Percentiles rank a stretch among this genome's conserved stretches.
Conservation (phyloP, 2,888 invertebrate species). For the Synanthedon tipuliformis region DNA sequence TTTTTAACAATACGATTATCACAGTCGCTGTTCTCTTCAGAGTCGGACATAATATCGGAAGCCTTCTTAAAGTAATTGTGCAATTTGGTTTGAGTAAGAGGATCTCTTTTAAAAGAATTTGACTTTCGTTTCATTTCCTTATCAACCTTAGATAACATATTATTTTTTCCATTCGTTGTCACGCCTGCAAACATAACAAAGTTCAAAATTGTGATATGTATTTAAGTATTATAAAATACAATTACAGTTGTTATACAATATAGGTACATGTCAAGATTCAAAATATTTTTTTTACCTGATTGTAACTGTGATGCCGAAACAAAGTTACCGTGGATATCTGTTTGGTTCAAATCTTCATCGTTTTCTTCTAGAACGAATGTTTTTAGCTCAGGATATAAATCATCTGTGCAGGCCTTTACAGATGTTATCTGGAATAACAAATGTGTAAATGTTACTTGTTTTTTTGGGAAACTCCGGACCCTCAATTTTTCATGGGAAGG, state of each 20-base stretch:
- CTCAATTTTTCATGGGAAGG: too few relatives aligned
- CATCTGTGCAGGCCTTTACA: conserved; percentile 67
- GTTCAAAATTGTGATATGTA: too few relatives aligned
- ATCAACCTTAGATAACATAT: conserved; percentile 48
- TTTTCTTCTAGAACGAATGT: conserved; percentile 66
- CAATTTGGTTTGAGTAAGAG: conserved; percentile 59
- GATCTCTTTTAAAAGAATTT: conserved; percentile 59
- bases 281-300: conserved; percentile 23
- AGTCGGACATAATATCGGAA: conserved; percentile 24
- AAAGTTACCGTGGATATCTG: conserved; percentile 29
- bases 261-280: conserved; percentile 8
- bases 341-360: conserved; percentile 14
- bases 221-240: not conserved
- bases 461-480: too few relatives aligned
- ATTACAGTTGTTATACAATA: not conserved
- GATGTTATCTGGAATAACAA: conserved; percentile 65
- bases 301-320: conserved; percentile 48
- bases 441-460: not conserved
- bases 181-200: not conserved
- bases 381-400: conserved; percentile 65
- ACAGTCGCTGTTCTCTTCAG: conserved; percentile 35
- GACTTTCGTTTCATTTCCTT: conserved; percentile 56
- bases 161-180: too few relatives aligned
- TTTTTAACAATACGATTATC: conserved; percentile 43
- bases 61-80: conserved; percentile 48